These are phyloP conservation scores for Tipula unca DNA, from an alignment of 2,888 invertebrate species.

Conservation along the genomic window DNA sequence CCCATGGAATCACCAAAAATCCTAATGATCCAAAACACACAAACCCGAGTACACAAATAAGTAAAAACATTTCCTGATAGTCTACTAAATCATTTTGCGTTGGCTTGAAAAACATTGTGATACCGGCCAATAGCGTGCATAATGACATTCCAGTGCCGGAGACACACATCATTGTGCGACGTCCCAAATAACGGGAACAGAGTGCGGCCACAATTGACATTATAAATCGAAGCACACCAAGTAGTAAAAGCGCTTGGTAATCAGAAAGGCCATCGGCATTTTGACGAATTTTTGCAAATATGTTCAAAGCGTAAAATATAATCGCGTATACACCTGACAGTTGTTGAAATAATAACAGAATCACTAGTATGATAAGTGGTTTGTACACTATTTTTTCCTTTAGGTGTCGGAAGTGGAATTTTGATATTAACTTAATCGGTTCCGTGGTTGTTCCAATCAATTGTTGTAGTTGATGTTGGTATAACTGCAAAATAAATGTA, in stretches of 20 bases:
- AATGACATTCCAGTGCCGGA: slow-evolving; percentile 48
- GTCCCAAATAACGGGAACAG: slow-evolving; percentile 44
- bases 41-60: slow-evolving; percentile 45
- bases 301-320: slow-evolving; percentile 43
- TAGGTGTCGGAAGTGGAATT: slow-evolving; percentile 22
- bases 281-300: slow-evolving; percentile 27
- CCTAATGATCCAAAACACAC: slow-evolving; percentile 48
- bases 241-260: slow-evolving; percentile 27
- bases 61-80: slow-evolving; percentile 35
- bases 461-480: background rate
- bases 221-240: slow-evolving; percentile 39
- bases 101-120: slow-evolving; percentile 24
- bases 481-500: background rate
- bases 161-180: slow-evolving; percentile 44
- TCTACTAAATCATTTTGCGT: background rate
- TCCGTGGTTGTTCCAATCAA: background rate
- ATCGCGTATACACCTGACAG: slow-evolving; percentile 49
- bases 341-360: slow-evolving; percentile 48
- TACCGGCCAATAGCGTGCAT: slow-evolving; percentile 30
- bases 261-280: slow-evolving; percentile 28
- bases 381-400: slow-evolving; percentile 42
- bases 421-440: background rate
- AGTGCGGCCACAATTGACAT: slow-evolving; percentile 45
- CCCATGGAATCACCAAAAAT: slow-evolving; percentile 51
- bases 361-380: slow-evolving; percentile 43